Evolutionary conservation across 2,113 vertebrate genomes (phyloP), one percentile per base, ranked within the genome.

Genomic region (Potamarius usumacintae): DNA sequence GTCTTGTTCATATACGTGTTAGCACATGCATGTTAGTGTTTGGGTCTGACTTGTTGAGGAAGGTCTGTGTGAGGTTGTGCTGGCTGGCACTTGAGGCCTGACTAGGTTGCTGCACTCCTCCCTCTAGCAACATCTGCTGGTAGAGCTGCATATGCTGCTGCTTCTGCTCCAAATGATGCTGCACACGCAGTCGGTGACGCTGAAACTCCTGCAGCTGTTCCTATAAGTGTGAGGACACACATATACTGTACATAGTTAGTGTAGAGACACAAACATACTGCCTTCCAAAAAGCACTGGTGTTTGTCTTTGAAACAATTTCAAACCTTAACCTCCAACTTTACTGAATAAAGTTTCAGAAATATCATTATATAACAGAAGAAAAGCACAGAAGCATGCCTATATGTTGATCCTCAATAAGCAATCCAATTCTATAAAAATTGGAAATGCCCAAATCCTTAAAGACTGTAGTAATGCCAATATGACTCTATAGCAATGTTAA

Each of bases 111-210:
- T 91, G 87, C 60, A 99, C 98, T 1, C 98, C 98, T 90, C 98
- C 98, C 92, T 99, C 98, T 52, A 98, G 92, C 86, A 99, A 92
- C 98, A 99, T 99, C 89, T 99, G 98, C 92, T 99, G 97, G 90
- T 99, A 99, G 55, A 99, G 93, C 89, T 99, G 97, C 25, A 95
- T 94, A 71, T 99, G 98, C 62, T 99, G 97, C 90, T 99, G 97
- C 18, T 99, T 99, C 94, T 99, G 98, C 81, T 99, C 98, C n/a
- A 99, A 93, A 91, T 99, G 98, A 91, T 99, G 98, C 91, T 99
- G 98, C 85, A 99, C 98, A 0, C 98, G 97, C n/a, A 98, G 91
- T 0, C 97, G 96, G 91, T 99, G 98, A 30, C 97, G 95, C 86
- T 98, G 97, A 92, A 99, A 99, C 90, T 99, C 98, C 93, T 99